Evolutionary conservation across 2,888 invertebrate genomes (phyloP).

Genomic region (Parnassius apollo): DNA sequence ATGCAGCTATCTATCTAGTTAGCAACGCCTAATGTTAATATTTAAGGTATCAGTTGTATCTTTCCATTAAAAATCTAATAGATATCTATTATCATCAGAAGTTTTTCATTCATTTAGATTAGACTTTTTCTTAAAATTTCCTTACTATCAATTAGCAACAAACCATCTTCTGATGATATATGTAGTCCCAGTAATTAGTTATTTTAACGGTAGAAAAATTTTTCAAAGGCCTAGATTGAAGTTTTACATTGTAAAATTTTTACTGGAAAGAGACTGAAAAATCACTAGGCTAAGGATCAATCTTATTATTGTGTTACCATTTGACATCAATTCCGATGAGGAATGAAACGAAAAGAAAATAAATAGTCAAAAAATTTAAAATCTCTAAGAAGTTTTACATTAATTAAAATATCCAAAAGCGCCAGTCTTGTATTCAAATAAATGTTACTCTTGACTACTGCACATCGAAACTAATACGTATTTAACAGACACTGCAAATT

Average conservation of each 20-base stretch:
- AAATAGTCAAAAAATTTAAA: constrained; percentile 41
- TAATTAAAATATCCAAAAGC: constrained; percentile 75
- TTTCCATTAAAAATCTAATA: constrained; percentile 50
- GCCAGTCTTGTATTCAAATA: constrained; percentile 62
- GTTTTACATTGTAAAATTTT: constrained; percentile 37
- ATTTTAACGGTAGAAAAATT: constrained; percentile 1
- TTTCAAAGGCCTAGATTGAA: constrained; percentile 1
- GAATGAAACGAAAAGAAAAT: constrained; percentile 79
- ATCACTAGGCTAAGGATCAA: constrained; percentile 72
- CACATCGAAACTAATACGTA: constrained; percentile 10
- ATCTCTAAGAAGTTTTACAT: constrained; percentile 42
- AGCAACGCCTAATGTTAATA: constrained; percentile 76
- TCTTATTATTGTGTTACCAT: constrained; percentile 59
- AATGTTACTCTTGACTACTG: constrained; percentile 38
- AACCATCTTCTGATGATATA: constrained; percentile 26
- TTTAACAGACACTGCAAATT: background rate
- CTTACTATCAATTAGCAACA: constrained; percentile 15
- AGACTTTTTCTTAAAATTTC: constrained; percentile 25
- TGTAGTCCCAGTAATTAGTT: constrained; percentile 1
- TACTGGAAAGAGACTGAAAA: constrained; percentile 68
- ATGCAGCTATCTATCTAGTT: constrained; percentile 80
- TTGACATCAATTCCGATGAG: constrained; percentile 74
- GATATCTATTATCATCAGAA: constrained; percentile 21
- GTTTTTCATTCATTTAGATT: constrained; percentile 24
- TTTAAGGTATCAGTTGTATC: constrained; percentile 63